Percentiles rank a stretch among this genome's conserved stretches.
phyloP scores from a whole-genome alignment of 1,140 invertebrate species.

The Diprion similis region DNA sequence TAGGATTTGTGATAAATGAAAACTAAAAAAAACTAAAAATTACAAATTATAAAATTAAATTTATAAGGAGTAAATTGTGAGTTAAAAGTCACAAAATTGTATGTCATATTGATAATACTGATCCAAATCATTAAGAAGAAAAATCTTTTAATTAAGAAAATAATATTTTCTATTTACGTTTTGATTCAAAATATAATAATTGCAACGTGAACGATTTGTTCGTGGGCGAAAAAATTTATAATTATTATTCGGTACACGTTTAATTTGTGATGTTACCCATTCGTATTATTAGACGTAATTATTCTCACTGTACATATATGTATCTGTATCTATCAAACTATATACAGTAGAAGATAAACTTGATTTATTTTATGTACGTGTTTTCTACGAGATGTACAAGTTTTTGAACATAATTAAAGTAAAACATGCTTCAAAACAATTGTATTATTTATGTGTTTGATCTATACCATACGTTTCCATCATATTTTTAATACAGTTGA shows the following conservation, averaged over 20 bases:
- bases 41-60: too few species aligned
- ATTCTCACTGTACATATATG: constrained; percentile 8
- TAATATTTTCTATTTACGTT: too few species aligned
- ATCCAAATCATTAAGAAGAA: neutral
- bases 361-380: neutral
- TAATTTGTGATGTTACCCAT: constrained; percentile 14
- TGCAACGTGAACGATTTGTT: neutral
- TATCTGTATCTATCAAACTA: neutral
- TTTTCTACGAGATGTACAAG: neutral
- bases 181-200: too few species aligned
- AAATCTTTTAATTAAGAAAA: too few species aligned
- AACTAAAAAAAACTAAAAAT: too few species aligned
- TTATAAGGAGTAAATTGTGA: neutral
- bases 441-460: neutral
- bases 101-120: constrained; percentile 18
- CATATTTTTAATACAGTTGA: too few species aligned
- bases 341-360: constrained; percentile 2
- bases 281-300: constrained; percentile 13
- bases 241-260: constrained; percentile 2
- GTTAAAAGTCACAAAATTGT: constrained; percentile 16
- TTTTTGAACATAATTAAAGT: neutral
- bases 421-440: neutral
- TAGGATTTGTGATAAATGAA: constrained; percentile 11
- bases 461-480: too few species aligned
- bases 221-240: neutral